Evolutionary conservation across 1,140 invertebrate genomes (phyloP).

Genomic region (Aleiodes sp.): DNA sequence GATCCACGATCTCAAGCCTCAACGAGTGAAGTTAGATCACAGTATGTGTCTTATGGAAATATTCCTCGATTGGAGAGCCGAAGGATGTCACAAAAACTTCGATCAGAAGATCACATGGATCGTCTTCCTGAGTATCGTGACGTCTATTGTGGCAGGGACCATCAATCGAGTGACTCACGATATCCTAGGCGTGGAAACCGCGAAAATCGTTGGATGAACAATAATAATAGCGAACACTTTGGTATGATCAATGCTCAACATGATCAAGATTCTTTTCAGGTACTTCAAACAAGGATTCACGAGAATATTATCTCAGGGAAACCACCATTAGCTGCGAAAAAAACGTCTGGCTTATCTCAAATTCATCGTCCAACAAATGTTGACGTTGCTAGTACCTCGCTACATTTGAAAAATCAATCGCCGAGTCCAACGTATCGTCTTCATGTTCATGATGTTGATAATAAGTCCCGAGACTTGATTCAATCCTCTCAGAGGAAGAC

Average conservation of each 20-base stretch:
- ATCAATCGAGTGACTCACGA: slow-evolving; percentile 34
- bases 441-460: slow-evolving; percentile 63
- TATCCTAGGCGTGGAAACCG: slow-evolving; percentile 47
- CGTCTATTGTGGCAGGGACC: slow-evolving; percentile 46
- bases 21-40: slow-evolving; percentile 48
- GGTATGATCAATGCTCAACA: slow-evolving; percentile 45
- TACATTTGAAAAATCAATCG: slow-evolving; percentile 53
- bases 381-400: slow-evolving; percentile 40
- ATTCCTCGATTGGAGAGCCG: slow-evolving; percentile 50
- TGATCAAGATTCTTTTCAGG: slow-evolving; percentile 56
- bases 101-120: slow-evolving; percentile 59
- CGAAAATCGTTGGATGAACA: slow-evolving; percentile 54
- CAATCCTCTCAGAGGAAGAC: slow-evolving; percentile 43
- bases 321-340: slow-evolving; percentile 49
- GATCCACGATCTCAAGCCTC: slow-evolving; percentile 38
- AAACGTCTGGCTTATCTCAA: slow-evolving; percentile 50
- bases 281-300: slow-evolving; percentile 54
- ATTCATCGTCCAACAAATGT: slow-evolving; percentile 40
- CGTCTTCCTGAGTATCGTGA: slow-evolving; percentile 66
- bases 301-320: slow-evolving; percentile 53
- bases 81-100: slow-evolving; percentile 54
- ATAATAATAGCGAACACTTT: slow-evolving; percentile 50
- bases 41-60: slow-evolving; percentile 53
- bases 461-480: slow-evolving; percentile 62
- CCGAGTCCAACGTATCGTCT: slow-evolving; percentile 62